Base-by-base conservation (phyloP, 2,113 vertebrate genomes). In the Rana temporaria region DNA sequence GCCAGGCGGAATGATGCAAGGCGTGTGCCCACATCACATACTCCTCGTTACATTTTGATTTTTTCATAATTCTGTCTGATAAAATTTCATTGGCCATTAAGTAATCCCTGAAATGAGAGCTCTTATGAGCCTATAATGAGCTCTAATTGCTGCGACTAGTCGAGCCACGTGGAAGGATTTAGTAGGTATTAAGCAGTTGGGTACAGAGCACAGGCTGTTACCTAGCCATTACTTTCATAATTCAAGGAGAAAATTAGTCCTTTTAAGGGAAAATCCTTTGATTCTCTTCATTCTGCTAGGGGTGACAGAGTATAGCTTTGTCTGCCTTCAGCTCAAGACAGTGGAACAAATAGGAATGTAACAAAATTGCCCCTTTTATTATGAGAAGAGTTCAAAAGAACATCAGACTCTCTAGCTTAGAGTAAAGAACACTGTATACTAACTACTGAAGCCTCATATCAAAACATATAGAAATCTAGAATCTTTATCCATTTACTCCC, bases 71-170 rank as follows among this genome's bases (percentile, higher is more conserved):
- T 96, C 95, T 96, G 92, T 94, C 93, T 88, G 94, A 96, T 98
- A 97, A 97, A 97, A 97, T 96, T 94, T 97, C 96, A 96, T 96
- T 95, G 95, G 95, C 95, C 95, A 95, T 97, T 93, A 96, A 97
- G 95, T 98, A 99, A 98, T 98, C 97, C 96, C 92, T 90, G 89
- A 96, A 98, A 96, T 92, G 95, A 98, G 96, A 94, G 88, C 92
- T 96, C 95, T 98, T 97, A 99, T 99, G 97, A 99, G 98, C 93
- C 96, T 98, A 95, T 99, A 99, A 99, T 98, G 97, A 98, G 96
- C 94, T 95, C 96, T 99, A 98, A 98, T 99, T 98, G 97, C 95
- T 90, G 91, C 90, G 92, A 96, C 95, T 95, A 90, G 92, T 93
- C 93, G 95, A 96, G 97, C 95, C 98, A 99, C 98, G 98, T 99